phyloP scores from a whole-genome alignment of 2,113 vertebrate genomes.

The Tachycineta bicolor region DNA sequence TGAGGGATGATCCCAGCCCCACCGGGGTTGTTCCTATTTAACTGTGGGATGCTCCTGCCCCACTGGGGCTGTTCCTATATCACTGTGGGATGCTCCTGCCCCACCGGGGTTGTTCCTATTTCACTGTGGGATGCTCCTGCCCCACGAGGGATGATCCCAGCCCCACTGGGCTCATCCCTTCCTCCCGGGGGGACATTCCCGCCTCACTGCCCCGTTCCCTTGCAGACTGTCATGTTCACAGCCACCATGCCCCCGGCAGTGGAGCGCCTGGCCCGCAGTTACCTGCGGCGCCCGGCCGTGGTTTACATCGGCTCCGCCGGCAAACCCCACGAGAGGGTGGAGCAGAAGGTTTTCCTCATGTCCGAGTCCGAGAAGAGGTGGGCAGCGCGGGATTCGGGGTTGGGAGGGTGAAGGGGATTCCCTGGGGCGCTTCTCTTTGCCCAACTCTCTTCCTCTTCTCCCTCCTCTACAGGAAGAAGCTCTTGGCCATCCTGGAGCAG shows the following conservation, averaged over 20 bases:
- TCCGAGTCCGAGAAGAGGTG: conserved; percentile 95
- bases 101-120: too few species aligned
- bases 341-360: conserved; percentile 98
- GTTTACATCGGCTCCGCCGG: conserved; percentile 98
- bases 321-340: conserved; percentile 96
- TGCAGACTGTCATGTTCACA: conserved; percentile 97
- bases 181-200: background rate
- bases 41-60: rapidly evolving
- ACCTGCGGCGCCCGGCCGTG: conserved; percentile 93
- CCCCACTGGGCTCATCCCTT: too few species aligned
- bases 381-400: rapidly evolving
- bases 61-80: too few species aligned
- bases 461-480: conserved; percentile 86
- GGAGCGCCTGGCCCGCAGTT: conserved; percentile 93
- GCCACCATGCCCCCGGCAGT: conserved; percentile 96
- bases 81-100: background rate
- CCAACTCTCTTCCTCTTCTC: background rate
- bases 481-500: conserved; percentile 88
- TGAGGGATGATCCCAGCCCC: too few species aligned
- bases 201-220: background rate
- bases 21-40: too few species aligned
- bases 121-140: background rate
- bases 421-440: rapidly evolving
- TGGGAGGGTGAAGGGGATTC: background rate
- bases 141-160: rapidly evolving